Base-by-base conservation (phyloP, 2,888 invertebrate species). In the Quadroppia sp. region DNA sequence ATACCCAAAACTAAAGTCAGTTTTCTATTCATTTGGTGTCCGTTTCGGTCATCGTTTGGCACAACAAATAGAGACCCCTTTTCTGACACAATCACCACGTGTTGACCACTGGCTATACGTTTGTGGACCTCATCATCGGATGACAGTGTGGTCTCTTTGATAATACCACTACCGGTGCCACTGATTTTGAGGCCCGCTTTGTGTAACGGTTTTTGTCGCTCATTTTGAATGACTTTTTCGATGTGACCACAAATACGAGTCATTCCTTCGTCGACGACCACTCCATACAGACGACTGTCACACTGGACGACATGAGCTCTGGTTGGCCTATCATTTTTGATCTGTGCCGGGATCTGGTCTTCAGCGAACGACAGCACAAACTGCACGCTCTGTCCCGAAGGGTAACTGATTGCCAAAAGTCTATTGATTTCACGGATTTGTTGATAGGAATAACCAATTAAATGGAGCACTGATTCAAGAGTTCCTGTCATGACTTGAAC, bases 51-150 rank as follows among this genome's bases (percentile, higher is more conserved):
- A 61, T n/a, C 61, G 13, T 61, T 36, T 32, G 40, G 67, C 1
- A 67, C 67, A 67, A 67, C 42, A 67, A 67, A 67, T n/a, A 67
- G 23, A 2, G 67, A 13, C n/a, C 67, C 67, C n/a, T 67, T 67
- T 42, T 67, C 67, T 36, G 40, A 36, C 2, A 67, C 67, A 67
- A 36, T 11, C 20, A 67, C 42, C 1, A 67, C 9, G 42, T 67
- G 40, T 23, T 67, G 23, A 15, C 67, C 67, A 13, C 53, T 53
- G 17, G 17, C 53, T 25, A 61, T 32, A 32, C 32, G 32, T n/a
- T 61, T 30, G 23, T 17, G 11, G 3, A 61, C n/a, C 13, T 61
- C 61, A 15, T 32, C n/a, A 17, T 67, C 42, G n/a, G 23, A 7
- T 1, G n/a, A 3, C 42, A 67, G 7, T n/a, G n/a, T n/a, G n/a